Conservation (phyloP, 2,797 vertebrate genomes). For the Hemitrygon akajei region DNA sequence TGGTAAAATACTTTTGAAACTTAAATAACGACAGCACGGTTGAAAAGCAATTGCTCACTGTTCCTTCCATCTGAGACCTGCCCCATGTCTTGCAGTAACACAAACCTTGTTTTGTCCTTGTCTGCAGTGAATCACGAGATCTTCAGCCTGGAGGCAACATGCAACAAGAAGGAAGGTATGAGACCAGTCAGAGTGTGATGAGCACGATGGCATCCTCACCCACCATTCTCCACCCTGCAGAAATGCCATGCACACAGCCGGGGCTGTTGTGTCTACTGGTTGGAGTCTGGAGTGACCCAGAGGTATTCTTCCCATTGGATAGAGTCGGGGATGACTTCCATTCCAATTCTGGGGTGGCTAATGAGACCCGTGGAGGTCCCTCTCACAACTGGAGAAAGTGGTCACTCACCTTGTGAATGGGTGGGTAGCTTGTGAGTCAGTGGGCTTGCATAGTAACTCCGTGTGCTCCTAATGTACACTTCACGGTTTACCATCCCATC, state of each 20-base stretch:
- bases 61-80: too few species aligned
- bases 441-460: too few species aligned
- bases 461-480: too few species aligned
- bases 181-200: not conserved
- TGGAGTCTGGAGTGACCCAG: not conserved
- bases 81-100: not conserved
- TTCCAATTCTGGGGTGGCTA: too few species aligned
- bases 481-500: too few species aligned
- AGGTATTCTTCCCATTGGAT: too few species aligned
- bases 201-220: not conserved
- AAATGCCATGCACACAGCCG: not conserved
- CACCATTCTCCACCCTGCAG: not conserved
- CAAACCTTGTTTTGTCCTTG: not conserved
- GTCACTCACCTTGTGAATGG: too few species aligned
- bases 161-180: not conserved
- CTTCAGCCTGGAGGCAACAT: not conserved
- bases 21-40: not conserved
- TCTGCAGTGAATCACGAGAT: slow-evolving; percentile 5
- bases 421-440: too few species aligned
- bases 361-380: too few species aligned
- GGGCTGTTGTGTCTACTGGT: not conserved
- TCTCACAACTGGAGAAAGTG: too few species aligned
- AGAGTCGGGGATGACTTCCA: too few species aligned
- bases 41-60: too few species aligned
- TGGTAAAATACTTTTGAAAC: not conserved